These are phyloP conservation scores for Polyommatus iphigenia DNA, from an alignment of 2,888 invertebrate species.

Conservation along the genomic window DNA sequence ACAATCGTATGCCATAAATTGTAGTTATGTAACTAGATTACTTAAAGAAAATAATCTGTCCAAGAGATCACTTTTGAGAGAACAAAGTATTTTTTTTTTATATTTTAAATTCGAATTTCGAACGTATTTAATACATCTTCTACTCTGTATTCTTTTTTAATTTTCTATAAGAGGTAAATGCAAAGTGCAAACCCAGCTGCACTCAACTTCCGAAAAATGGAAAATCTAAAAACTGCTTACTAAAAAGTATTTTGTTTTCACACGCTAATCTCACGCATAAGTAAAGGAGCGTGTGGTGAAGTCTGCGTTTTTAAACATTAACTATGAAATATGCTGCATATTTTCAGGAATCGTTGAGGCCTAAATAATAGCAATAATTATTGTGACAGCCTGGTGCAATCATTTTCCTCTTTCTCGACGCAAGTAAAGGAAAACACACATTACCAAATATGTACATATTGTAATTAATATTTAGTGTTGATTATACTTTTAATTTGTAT, in stretches of 20 bases:
- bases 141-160: not conserved
- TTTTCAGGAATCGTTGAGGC: too few relatives aligned
- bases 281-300: not conserved
- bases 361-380: not conserved
- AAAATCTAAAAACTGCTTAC: too few relatives aligned
- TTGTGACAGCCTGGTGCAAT: not conserved
- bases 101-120: not conserved
- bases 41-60: constrained; percentile 21
- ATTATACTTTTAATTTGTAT: constrained; percentile 3
- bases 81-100: not conserved
- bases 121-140: not conserved
- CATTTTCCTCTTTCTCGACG: not conserved
- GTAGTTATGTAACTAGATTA: constrained; percentile 1
- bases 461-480: not conserved
- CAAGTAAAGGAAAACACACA: not conserved
- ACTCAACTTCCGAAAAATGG: too few relatives aligned
- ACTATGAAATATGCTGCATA: too few relatives aligned
- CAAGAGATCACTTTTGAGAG: constrained; percentile 5
- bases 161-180: not conserved
- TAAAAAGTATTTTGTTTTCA: too few relatives aligned
- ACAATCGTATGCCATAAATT: constrained; percentile 28
- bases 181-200: not conserved
- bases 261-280: not conserved
- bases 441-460: constrained; percentile 20
- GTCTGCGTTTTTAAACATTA: too few relatives aligned